Evolutionary conservation across 1,140 invertebrate species (phyloP), one percentile per base, ranked within the genome.

Genomic region (Propsilocerus akamusi): DNA sequence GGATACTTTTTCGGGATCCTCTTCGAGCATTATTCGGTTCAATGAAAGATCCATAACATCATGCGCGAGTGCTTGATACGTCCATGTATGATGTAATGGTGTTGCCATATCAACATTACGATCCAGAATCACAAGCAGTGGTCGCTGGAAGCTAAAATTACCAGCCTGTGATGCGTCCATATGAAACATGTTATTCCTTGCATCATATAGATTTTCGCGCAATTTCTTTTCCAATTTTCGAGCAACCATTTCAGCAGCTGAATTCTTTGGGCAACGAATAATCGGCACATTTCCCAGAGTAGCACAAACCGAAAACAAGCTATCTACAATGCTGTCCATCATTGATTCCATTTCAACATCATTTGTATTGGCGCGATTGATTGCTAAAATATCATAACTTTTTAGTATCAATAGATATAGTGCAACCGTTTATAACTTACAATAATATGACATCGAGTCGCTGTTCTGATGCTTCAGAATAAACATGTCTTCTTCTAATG

Each of bases 71-170:
- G 96, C 95, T 69, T 97, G 93, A 67, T 99, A 99, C 1, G 94
- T 99, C 97, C 97, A 99, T 4, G 96, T 97, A 67, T 99, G 97
- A 77, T 98, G 93, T 52, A 99, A 68, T 28, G 92, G 92, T 14
- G 95, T 98, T 1, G 94, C 90, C 75, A 99, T 83, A 68, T 99
- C 96, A 51, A 97, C 75, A 69, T 89, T 94, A 52, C 97, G 72
- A 67, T 99, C 97, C 41, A 98, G 71, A 52, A 99, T 70, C 48
- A 99, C 84, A 10, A 99, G 67, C 50, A 98, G 68, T 4, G 94
- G 94, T 50, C 94, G 72, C 57, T 95, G 91, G 66, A 96, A 95
- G 68, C 87, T 94, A 57, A 75, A 78, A 47, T 85, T 85, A 26
- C 75, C 78, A 1, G 77, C 69, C 58, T 84, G 78, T 8, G 81